Evolutionary conservation across 2,888 invertebrate genomes (phyloP), one percentile per base, ranked within the genome.

Genomic region (Athalia circularis): DNA sequence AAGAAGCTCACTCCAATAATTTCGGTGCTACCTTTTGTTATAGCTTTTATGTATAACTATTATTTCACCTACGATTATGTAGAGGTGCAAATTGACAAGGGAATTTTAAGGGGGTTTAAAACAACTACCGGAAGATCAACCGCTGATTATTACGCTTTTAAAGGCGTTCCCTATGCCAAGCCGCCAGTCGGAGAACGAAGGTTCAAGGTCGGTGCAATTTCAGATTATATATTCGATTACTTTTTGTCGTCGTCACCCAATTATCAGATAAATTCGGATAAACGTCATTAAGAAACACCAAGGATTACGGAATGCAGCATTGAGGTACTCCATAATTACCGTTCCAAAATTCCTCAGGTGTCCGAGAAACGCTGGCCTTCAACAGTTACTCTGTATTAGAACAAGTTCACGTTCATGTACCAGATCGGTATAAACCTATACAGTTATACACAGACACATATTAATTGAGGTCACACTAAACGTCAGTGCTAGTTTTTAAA

Each of bases 241-340:
- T 29, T 29, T 29, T 29, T 29, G 2, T 29, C 29, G 29, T 29
- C 29, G 29, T 29, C 29, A 29, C 29, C 29, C 29, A 0, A 29
- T 29, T 29, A 29, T 29, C 29, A 29, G 2, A 29, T 29, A 29
- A 2, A 29, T 29, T 29, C 29, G 29, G 29, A 29, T 29, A 2
- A 29, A 29, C 29, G 29, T 29, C 29, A n/a, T n/a, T n/a, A n/a
- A 2, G 62, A 13, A 11, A 0, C 43, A 7, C 64, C 43, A 0
- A 45, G 61, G 29, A 29, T 8, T 8, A 29, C 7, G 8, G 29
- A 61, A 15, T 61, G 3, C 7, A 61, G 6, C 5, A 0, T n/a
- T 15, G 5, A 61, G 90, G 29, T 29, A 29, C 29, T 29, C 29
- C 29, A 29, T 29, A 29, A 29, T 29, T 29, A 29, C 29, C 29